Percentiles rank a stretch among this genome's conserved stretches.
phyloP scores from a whole-genome alignment of 2,888 invertebrate genomes.

The Leptura quadrifasciata region DNA sequence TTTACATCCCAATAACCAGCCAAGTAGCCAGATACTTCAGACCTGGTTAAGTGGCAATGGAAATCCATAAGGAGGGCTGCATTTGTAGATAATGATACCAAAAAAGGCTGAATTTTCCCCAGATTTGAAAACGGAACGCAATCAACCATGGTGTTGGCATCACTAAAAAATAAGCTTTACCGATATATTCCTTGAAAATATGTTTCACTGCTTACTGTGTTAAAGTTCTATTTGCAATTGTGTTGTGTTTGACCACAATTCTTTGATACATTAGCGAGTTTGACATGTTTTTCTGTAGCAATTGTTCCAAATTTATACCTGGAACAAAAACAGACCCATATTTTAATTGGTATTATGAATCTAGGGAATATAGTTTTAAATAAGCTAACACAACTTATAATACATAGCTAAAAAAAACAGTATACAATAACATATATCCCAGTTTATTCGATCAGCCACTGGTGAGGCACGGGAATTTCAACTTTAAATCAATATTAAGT shows the following conservation, averaged over 20 bases:
- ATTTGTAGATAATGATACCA: conserved; percentile 90
- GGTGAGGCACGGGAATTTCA: neutral
- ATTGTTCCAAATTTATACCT: conserved; percentile 60
- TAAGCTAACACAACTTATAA: too few relatives aligned
- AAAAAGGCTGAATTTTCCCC: conserved; percentile 94
- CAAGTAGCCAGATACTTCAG: conserved; percentile 96
- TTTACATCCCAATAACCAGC: conserved; percentile 97
- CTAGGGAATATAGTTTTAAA: conserved; percentile 15
- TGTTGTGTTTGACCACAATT: conserved; percentile 85
- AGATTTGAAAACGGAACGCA: conserved; percentile 90
- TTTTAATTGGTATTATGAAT: conserved; percentile 26
- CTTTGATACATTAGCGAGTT: conserved; percentile 75
- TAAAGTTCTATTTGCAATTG: conserved; percentile 84
- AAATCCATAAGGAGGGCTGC: conserved; percentile 92
- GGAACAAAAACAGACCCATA: conserved; percentile 44
- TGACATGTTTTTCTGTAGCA: conserved; percentile 61
- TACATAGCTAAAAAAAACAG: too few relatives aligned
- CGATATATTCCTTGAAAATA: too few relatives aligned
- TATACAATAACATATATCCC: too few relatives aligned
- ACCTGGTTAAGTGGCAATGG: conserved; percentile 94
- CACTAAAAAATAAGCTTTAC: conserved; percentile 85
- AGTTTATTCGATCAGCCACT: neutral
- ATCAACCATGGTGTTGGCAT: conserved; percentile 92
- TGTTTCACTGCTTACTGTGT: conserved; percentile 83
- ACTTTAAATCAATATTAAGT: too few relatives aligned